A percentile compares a stretch with the other conserved stretches of the same genome.
phyloP scores from a whole-genome alignment of 2,113 vertebrate genomes.

The Sapajus apella region DNA sequence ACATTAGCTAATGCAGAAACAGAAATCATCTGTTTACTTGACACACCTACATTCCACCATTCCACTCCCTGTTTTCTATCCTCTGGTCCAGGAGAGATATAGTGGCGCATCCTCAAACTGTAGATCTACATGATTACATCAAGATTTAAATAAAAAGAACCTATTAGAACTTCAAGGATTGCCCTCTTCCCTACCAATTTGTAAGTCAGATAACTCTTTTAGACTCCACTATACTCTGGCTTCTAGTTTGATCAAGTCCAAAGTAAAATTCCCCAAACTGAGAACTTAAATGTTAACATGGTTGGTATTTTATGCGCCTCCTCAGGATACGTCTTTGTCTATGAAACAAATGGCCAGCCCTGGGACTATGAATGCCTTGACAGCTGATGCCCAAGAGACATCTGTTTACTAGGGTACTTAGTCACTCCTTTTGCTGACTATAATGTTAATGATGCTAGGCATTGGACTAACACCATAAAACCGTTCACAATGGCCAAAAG shows the following conservation, averaged over 20 bases:
- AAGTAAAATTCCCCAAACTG: not conserved
- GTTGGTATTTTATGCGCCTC: not conserved
- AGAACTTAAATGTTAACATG: not conserved
- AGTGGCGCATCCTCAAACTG: not conserved
- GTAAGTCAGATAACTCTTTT: not conserved
- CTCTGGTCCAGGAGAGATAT: not conserved
- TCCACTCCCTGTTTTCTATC: not conserved
- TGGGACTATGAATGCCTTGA: not conserved
- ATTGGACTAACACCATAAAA: not conserved
- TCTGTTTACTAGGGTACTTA: not conserved
- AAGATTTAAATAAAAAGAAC: not conserved
- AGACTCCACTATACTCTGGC: not conserved
- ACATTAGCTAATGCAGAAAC: not conserved
- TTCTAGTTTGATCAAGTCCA: not conserved
- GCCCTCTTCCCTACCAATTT: not conserved
- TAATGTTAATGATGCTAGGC: not conserved
- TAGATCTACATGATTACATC: not conserved
- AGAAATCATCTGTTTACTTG: not conserved
- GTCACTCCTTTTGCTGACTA: not conserved
- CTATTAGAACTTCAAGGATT: not conserved
- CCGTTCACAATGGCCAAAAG: not conserved
- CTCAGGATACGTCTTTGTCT: not conserved
- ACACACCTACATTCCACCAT: not conserved
- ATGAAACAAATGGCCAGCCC: not conserved
- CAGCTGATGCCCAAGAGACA: not conserved